Percentiles rank a stretch among this genome's conserved stretches.
Conservation (phyloP, 1,140 invertebrate genomes). For the Gonatopus flavifemur region DNA sequence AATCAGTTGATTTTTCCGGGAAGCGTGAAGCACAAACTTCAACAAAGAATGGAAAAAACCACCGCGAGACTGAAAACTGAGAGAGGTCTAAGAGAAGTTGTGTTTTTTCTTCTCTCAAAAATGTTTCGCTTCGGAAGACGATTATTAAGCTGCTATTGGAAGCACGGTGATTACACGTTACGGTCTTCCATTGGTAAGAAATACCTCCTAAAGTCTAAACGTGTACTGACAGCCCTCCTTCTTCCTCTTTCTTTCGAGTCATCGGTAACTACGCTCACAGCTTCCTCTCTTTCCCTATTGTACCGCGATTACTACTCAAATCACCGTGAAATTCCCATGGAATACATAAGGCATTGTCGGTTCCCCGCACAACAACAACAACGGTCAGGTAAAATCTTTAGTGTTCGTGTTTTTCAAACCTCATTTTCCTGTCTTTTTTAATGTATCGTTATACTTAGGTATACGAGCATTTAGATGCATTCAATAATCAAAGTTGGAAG, state of each 20-base stretch:
- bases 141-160: constrained; percentile 43
- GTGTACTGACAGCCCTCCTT: constrained; percentile 38
- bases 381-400: constrained; percentile 31
- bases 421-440: not conserved
- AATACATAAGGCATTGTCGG: constrained; percentile 44
- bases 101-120: not conserved
- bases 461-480: too few species aligned
- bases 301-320: constrained; percentile 51
- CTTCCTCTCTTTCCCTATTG: too few species aligned
- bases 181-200: constrained; percentile 21
- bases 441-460: too few species aligned
- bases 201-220: constrained; percentile 27
- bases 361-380: too few species aligned
- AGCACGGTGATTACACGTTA: constrained; percentile 38
- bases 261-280: constrained; percentile 14
- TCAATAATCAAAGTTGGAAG: too few species aligned
- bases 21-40: constrained; percentile 20
- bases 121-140: too few species aligned
- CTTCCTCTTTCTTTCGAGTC: too few species aligned
- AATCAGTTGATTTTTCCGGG: constrained; percentile 6
- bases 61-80: too few species aligned
- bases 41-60: too few species aligned
- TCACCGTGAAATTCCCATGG: constrained; percentile 51
- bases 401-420: constrained; percentile 10
- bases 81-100: not conserved